Evolutionary conservation across 1,140 invertebrate species (phyloP), one percentile per base, ranked within the genome.

Genomic region (Drosophila eugracilis): DNA sequence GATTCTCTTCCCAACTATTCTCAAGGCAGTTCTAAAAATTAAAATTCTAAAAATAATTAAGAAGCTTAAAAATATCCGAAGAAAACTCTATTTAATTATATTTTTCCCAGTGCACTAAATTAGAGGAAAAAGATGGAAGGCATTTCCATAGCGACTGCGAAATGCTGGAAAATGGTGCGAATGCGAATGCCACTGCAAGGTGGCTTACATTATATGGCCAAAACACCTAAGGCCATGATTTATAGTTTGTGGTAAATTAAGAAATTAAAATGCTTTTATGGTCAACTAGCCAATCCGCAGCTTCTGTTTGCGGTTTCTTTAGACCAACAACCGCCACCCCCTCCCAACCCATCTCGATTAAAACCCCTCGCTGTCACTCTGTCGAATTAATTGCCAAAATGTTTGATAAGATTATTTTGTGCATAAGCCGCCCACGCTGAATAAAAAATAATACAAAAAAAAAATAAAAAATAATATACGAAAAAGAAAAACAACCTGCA

Each of bases 191-290:
- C 45, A 53, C 34, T 63, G 57, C 75, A 67, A 83, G 78, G 60
- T 67, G 63, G 73, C 80, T 83, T 78, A 71, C 80, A 83, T 72
- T 88, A 88, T 88, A 88, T 88, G 78, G 83, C 71, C 62, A 86
- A 66, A 78, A 86, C 81, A 86, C 67, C 83, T 71, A 48, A 72
- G 78, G 70, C 78, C 60, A 73, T 88, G 83, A 88, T 88, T 88
- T 88, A 88, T 88, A 69, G 78, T 69, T 67, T 78, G 78, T 69
- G 86, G 78, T 83, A 89, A 88, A 88, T 88, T 78, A 88, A 88
- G 83, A 88, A 88, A 88, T 88, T 88, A 88, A 88, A 88, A 88
- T 89, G 78, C 65, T 73, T 88, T 88, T 88, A 83, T 88, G 84
- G 83, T 30, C 73, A 75, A 49, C 57, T 32, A 6, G 49, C 17